Conservation (phyloP, 1,140 invertebrate species). For the Diabrotica virgifera region DNA sequence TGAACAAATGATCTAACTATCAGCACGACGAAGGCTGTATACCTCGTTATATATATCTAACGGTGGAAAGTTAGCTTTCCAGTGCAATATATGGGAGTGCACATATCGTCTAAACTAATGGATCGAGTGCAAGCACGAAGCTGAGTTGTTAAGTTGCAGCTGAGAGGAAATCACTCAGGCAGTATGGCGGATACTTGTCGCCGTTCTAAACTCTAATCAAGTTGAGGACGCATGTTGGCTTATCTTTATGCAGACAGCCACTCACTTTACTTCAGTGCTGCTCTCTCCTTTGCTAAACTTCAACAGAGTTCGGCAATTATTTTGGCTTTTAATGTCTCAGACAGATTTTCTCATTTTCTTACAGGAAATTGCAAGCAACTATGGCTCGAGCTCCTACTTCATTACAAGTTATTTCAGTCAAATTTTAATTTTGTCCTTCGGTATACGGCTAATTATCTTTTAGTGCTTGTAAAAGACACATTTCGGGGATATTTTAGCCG, state of each 20-base stretch:
- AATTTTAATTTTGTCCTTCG: background rate
- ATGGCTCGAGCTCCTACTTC: background rate
- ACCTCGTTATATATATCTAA: too few relatives aligned
- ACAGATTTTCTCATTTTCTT: slow-evolving; percentile 2
- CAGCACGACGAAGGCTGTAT: too few relatives aligned
- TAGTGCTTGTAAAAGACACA: background rate
- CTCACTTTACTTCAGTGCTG: background rate
- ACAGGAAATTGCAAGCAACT: slow-evolving; percentile 1
- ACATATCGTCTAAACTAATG: background rate
- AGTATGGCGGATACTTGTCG: slow-evolving; percentile 1
- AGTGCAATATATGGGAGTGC: too few relatives aligned
- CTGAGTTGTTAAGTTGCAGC: background rate
- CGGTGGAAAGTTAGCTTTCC: too few relatives aligned
- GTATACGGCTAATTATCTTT: background rate
- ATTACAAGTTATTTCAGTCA: background rate
- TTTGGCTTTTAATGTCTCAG: background rate
- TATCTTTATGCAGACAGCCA: slow-evolving; percentile 2
- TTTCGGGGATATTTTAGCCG: too few relatives aligned
- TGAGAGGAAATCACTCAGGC: slow-evolving; percentile 1
- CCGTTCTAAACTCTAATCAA: slow-evolving; percentile 2
- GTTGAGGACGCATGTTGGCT: background rate
- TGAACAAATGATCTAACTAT: too few relatives aligned
- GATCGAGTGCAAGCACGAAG: background rate
- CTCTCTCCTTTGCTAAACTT: background rate
- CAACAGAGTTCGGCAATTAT: background rate